These are phyloP conservation scores for Cacatua alba DNA, from an alignment of 2,113 vertebrate genomes.

Conservation along the genomic window DNA sequence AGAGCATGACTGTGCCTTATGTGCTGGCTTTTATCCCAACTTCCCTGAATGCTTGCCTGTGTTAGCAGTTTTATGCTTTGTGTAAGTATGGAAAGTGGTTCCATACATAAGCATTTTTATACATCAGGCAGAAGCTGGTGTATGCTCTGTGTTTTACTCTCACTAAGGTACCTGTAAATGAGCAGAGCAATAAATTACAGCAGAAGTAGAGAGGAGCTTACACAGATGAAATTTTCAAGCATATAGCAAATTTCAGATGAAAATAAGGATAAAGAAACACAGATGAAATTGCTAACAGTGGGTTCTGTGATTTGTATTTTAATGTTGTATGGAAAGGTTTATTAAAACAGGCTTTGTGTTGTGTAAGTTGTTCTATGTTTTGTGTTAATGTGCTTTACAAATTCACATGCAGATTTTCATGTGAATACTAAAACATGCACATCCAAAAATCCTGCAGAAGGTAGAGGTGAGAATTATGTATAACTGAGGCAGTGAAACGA, in stretches of 20 bases:
- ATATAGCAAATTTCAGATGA: background rate
- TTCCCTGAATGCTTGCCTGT: background rate
- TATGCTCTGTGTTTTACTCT: background rate
- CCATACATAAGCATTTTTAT: background rate
- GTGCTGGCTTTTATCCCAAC: background rate
- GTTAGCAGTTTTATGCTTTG: background rate
- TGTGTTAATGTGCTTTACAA: background rate
- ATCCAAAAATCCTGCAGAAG: background rate
- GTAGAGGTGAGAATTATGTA: background rate
- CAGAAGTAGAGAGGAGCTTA: background rate
- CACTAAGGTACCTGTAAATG: background rate
- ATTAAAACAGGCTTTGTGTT: background rate
- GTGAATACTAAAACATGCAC: background rate
- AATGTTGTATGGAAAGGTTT: background rate
- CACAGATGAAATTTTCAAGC: background rate
- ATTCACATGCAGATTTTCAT: background rate
- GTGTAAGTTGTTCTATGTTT: background rate
- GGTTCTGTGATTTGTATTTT: background rate
- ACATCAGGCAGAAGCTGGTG: background rate
- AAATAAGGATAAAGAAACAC: background rate
- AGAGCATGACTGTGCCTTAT: background rate
- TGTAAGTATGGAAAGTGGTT: background rate
- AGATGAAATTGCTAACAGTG: background rate
- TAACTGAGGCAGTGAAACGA: background rate
- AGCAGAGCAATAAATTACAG: background rate